Percentiles rank a stretch among this genome's conserved stretches.
Conservation (phyloP, 2,888 invertebrate species). For the Leptogaster cylindrica region DNA sequence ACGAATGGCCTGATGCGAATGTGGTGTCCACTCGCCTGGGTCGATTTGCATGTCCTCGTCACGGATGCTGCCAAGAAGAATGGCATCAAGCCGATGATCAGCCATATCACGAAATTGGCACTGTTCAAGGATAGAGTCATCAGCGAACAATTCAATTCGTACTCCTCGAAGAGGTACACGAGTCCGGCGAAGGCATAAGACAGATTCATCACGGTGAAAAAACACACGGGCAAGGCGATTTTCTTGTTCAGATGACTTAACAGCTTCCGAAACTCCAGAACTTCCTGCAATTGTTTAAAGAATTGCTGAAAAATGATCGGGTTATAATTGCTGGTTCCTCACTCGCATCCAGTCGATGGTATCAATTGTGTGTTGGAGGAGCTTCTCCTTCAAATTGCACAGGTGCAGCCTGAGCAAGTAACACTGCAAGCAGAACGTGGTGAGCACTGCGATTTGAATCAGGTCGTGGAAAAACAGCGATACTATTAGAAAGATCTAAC, state of each 20-base stretch:
- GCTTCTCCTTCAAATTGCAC: conserved; percentile 72
- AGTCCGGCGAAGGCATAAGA: conserved; percentile 75
- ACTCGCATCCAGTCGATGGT: conserved; percentile 82
- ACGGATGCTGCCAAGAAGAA: conserved; percentile 74
- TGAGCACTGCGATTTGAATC: conserved; percentile 81
- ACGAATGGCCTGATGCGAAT: conserved; percentile 79
- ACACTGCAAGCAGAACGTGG: conserved; percentile 83
- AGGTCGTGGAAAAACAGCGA: conserved; percentile 80
- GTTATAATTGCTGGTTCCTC: too few species aligned
- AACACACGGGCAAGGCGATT: conserved; percentile 76
- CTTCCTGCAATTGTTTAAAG: too few species aligned
- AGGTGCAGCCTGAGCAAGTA: conserved; percentile 78
- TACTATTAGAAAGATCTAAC: conserved; percentile 70
- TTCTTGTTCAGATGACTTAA: conserved; percentile 78
- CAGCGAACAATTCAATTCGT: conserved; percentile 65
- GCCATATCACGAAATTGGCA: conserved; percentile 63
- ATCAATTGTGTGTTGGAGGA: conserved; percentile 74
- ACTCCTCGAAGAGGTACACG: conserved; percentile 71
- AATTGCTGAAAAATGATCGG: too few species aligned
- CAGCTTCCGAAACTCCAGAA: conserved; percentile 79
- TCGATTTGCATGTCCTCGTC: conserved; percentile 72
- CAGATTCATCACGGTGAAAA: conserved; percentile 77
- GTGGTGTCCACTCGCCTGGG: conserved; percentile 80
- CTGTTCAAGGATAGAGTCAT: conserved; percentile 73
- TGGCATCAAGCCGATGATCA: conserved; percentile 56